Evolutionary conservation across 2,113 vertebrate genomes (phyloP).

Genomic region (Dipodomys merriami): DNA sequence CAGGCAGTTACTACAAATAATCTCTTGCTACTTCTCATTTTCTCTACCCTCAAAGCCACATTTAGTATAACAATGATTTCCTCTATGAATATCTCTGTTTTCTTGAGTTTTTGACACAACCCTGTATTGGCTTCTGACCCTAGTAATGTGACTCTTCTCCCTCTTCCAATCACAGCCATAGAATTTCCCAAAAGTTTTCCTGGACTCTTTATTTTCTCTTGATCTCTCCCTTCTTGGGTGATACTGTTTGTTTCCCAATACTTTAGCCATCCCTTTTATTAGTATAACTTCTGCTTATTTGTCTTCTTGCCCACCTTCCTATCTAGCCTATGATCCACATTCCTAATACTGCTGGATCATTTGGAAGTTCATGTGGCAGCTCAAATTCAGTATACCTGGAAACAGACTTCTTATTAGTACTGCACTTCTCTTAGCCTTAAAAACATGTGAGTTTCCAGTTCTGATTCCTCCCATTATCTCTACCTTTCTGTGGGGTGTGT

Average conservation of each 20-base stretch:
- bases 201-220: not conserved
- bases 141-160: not conserved
- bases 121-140: not conserved
- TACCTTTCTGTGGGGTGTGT: not conserved
- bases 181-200: not conserved
- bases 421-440: not conserved
- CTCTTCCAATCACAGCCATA: not conserved
- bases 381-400: conserved; percentile 11
- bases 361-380: not conserved
- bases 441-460: not conserved
- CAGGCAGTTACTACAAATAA: not conserved
- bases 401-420: not conserved
- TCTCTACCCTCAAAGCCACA: not conserved
- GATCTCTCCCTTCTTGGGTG: not conserved
- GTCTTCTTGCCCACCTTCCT: not conserved
- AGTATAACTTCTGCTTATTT: not conserved
- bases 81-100: not conserved
- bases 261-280: not conserved
- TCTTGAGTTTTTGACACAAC: not conserved
- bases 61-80: not conserved
- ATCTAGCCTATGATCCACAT: not conserved
- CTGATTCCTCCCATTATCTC: not conserved
- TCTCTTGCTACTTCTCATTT: not conserved
- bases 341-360: not conserved
- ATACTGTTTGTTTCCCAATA: not conserved